Evolutionary conservation across 1,140 invertebrate species (phyloP).

Genomic region (Zaprionus lachaisei): DNA sequence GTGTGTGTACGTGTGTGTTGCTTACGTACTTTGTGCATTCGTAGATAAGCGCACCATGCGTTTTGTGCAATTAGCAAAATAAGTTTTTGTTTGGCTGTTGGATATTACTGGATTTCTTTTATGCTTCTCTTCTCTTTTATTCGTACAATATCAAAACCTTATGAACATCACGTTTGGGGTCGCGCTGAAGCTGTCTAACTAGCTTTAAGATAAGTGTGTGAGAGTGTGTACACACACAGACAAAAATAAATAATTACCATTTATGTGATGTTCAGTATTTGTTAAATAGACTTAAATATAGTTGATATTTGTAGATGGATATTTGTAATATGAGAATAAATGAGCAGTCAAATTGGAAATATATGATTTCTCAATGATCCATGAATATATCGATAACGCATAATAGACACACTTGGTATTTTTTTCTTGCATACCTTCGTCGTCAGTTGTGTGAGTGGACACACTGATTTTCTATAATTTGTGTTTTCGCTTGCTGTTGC

Average conservation of each 20-base stretch:
- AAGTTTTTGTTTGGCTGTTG: background rate
- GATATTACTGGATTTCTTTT: slow-evolving; percentile 3
- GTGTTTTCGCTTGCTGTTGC: slow-evolving; percentile 55
- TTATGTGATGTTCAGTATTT: too few species aligned
- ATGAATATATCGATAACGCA: slow-evolving; percentile 30
- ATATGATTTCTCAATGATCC: slow-evolving; percentile 29
- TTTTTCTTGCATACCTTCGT: slow-evolving; percentile 36
- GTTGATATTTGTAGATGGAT: too few species aligned
- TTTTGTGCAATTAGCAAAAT: slow-evolving; percentile 3
- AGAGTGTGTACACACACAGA: background rate
- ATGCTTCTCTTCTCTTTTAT: slow-evolving; percentile 13
- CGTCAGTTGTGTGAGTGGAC: slow-evolving; percentile 35
- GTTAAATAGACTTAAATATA: too few species aligned
- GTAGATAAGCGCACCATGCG: slow-evolving; percentile 25
- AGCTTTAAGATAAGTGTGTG: slow-evolving; percentile 12
- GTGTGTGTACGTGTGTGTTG: background rate
- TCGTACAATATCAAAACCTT: slow-evolving; percentile 24
- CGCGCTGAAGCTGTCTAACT: slow-evolving; percentile 13
- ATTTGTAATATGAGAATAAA: slow-evolving; percentile 9
- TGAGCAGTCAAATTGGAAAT: slow-evolving; percentile 4
- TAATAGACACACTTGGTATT: slow-evolving; percentile 7
- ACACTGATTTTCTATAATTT: slow-evolving; percentile 51
- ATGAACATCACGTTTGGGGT: slow-evolving; percentile 50
- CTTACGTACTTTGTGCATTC: slow-evolving; percentile 23
- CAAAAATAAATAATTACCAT: background rate